Evolutionary conservation across 2,888 invertebrate species (phyloP).

Genomic region (Ophion ventricosus): DNA sequence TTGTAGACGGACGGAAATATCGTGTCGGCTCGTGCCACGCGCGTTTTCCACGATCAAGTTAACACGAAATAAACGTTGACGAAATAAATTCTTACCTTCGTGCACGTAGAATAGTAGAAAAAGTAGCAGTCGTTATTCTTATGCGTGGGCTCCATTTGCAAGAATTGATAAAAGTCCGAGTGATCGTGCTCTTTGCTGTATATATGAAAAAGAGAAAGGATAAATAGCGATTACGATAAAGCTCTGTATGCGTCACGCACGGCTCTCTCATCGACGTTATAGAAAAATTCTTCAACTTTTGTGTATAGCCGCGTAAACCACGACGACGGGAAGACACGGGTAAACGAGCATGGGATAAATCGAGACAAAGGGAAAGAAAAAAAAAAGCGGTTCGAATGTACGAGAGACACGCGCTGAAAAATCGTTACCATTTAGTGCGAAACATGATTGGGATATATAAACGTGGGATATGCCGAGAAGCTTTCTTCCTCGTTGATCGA

Average conservation of each 20-base stretch:
- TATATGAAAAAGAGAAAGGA: slow-evolving; percentile 59
- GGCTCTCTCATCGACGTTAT: neutral
- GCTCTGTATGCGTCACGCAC: neutral
- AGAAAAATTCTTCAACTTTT: neutral
- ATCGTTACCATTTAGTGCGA: slow-evolving; percentile 79
- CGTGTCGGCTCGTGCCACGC: slow-evolving; percentile 27
- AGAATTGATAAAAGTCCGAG: slow-evolving; percentile 80
- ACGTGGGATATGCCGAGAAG: slow-evolving; percentile 36
- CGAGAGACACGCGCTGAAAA: slow-evolving; percentile 36
- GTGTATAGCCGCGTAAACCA: slow-evolving; percentile 1
- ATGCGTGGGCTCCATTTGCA: slow-evolving; percentile 88
- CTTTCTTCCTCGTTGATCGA: slow-evolving; percentile 54
- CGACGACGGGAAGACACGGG: neutral
- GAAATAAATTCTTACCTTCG: slow-evolving; percentile 87
- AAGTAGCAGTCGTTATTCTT: slow-evolving; percentile 95
- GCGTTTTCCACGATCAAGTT: neutral
- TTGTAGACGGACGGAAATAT: slow-evolving; percentile 3
- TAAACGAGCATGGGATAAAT: slow-evolving; percentile 2
- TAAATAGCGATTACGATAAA: slow-evolving; percentile 32
- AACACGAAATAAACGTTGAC: neutral
- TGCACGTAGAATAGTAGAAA: slow-evolving; percentile 94
- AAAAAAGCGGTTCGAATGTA: neutral
- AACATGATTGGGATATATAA: slow-evolving; percentile 74
- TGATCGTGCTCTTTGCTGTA: slow-evolving; percentile 82
- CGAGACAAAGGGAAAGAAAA: slow-evolving; percentile 3